Evolutionary conservation across 2,888 invertebrate genomes (phyloP), one percentile per base, ranked within the genome.

Genomic region (Antheraea assamensis): DNA sequence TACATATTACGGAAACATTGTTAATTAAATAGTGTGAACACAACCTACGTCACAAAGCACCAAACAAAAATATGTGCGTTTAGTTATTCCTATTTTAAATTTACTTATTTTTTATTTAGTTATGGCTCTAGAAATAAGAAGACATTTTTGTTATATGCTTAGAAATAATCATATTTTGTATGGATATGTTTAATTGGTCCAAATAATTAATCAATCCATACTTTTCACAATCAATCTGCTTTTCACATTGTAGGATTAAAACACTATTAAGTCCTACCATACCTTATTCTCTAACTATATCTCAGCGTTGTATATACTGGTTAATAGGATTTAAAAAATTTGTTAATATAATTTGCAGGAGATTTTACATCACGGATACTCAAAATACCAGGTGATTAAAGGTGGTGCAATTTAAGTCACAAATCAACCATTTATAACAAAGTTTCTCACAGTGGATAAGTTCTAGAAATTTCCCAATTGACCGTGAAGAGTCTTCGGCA

Each of bases 1-100:
- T 68, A 68, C 8, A 21, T 8, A n/a, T 17, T 68, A 35, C 24
- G 24, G n/a, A 58, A 58, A 35, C 2, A n/a, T 68, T 68, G 31
- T 68, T 68, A 21, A 55, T 70, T 24, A 24, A 73, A 17, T 71
- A 74, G 78, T 78, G 77, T 76, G 64, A 85, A 88, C 86, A 90
- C 90, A 90, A 91, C 89, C 88, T 80, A 87, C 77, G 73, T 88
- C 81, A 85, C 82, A 81, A 88, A 89, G 87, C 87, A 88, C 86
- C 86, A 78, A 83, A 85, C 75, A 79, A 83, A 83, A 82, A 78
- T 75, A 81, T 86, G 85, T 87, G 85, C 83, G 83, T 83, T 83
- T 81, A 76, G 75, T 81, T 82, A 75, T 66, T 64, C 24, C 73
- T 75, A 55, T 72, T 66, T 58, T 30, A 71, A 71, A 27, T 19